These are phyloP conservation scores for Cheilosia grossa DNA, from an alignment of 2,888 invertebrate genomes.

Conservation along the genomic window DNA sequence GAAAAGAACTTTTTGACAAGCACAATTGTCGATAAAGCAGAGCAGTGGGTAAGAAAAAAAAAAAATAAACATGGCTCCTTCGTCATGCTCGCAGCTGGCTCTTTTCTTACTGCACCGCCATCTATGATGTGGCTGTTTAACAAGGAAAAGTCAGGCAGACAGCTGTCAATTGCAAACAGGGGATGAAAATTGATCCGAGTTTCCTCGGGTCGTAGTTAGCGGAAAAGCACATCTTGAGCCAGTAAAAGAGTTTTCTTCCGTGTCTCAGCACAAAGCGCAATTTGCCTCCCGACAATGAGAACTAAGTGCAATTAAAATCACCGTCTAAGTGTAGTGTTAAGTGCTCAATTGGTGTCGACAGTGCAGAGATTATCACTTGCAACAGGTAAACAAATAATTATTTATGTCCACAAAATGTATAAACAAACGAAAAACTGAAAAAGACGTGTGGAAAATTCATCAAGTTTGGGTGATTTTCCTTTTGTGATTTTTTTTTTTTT, in stretches of 20 bases:
- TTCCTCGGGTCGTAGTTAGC: constrained; percentile 46
- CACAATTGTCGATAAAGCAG: constrained; percentile 71
- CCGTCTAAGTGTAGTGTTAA: constrained; percentile 27
- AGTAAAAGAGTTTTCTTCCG: constrained; percentile 67
- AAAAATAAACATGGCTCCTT: constrained; percentile 11
- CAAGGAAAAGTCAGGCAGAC: constrained; percentile 38
- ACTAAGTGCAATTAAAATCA: constrained; percentile 35
- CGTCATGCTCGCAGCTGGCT: constrained; percentile 1
- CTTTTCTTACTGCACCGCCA: neutral
- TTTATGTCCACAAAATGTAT: constrained; percentile 39
- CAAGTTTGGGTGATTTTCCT: constrained; percentile 60
- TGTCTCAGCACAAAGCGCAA: constrained; percentile 66
- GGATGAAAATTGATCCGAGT: constrained; percentile 74
- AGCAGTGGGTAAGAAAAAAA: neutral
- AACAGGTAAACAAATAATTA: constrained; percentile 74
- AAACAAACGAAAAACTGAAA: constrained; percentile 50
- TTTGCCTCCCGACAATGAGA: constrained; percentile 33
- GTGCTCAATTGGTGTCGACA: constrained; percentile 40
- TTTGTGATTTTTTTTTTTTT: constrained; percentile 59
- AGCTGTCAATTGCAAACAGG: constrained; percentile 69
- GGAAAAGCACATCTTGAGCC: constrained; percentile 73
- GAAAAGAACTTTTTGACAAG: constrained; percentile 82
- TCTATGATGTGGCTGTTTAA: constrained; percentile 9
- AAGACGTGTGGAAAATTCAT: constrained; percentile 14
- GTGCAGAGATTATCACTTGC: constrained; percentile 53